These are phyloP conservation scores for Exaiptasia diaphana DNA, from an alignment of 64 coral and sea anemone species.

Conservation along the genomic window DNA sequence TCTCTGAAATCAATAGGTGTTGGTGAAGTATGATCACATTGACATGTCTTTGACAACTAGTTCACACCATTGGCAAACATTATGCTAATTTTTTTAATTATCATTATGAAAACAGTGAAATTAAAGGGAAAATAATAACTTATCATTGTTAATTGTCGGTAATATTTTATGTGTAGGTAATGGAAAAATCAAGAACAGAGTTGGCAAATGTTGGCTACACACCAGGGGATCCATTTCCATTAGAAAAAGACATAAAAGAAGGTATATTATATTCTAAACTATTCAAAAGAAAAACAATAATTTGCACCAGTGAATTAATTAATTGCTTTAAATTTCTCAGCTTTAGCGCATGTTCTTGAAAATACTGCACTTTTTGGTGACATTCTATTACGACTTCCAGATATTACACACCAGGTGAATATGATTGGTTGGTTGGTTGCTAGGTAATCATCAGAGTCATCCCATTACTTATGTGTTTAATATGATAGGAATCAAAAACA, in stretches of 20 bases:
- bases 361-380: constrained; percentile 78
- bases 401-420: constrained; percentile 57
- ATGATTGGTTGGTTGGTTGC: too few species aligned
- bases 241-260: constrained; percentile 43
- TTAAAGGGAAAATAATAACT: not conserved
- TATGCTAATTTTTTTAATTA: too few species aligned
- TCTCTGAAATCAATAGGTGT: too few species aligned
- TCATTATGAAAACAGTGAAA: too few species aligned
- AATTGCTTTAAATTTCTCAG: constrained; percentile 18
- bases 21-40: too few species aligned
- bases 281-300: not conserved
- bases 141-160: not conserved
- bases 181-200: constrained; percentile 39
- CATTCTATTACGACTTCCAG: constrained; percentile 59
- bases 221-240: constrained; percentile 62
- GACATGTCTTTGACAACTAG: too few species aligned
- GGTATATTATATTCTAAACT: not conserved
- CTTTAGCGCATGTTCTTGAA: constrained; percentile 63
- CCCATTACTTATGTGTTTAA: too few species aligned
- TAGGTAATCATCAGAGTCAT: too few species aligned
- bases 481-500: too few species aligned
- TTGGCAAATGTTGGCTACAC: constrained; percentile 44
- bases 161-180: constrained; percentile 20
- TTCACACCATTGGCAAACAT: too few species aligned
- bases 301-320: not conserved